Conservation (phyloP, 1,140 invertebrate genomes). For the Lethocerus indicus region DNA sequence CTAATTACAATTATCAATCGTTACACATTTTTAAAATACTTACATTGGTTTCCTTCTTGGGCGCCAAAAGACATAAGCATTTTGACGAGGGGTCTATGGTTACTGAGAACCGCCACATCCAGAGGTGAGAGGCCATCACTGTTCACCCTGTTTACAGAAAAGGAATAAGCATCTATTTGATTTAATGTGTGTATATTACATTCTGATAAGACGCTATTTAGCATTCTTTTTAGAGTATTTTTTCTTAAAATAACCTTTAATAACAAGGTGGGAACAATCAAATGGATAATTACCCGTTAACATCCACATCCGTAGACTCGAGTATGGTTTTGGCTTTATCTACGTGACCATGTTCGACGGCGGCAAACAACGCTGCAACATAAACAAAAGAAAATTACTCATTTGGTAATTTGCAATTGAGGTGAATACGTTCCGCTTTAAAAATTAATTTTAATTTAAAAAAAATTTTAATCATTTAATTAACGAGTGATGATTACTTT, state of each 20-base stretch:
- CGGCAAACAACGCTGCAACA: slow-evolving; percentile 68
- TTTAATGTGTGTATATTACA: neutral
- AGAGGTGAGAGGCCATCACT: slow-evolving; percentile 72
- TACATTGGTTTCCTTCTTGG: slow-evolving; percentile 73
- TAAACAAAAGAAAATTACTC: slow-evolving; percentile 20
- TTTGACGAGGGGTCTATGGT: slow-evolving; percentile 69
- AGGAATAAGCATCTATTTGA: neutral
- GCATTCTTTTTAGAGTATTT: neutral
- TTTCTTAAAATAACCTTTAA: neutral
- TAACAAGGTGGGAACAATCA: neutral
- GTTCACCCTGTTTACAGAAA: slow-evolving; percentile 51
- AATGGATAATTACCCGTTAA: slow-evolving; percentile 59
- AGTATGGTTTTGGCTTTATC: slow-evolving; percentile 78
- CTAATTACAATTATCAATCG: neutral
- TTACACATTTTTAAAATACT: slow-evolving; percentile 28
- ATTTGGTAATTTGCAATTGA: no score
- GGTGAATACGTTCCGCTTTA: no score
- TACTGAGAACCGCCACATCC: slow-evolving; percentile 78
- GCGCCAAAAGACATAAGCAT: slow-evolving; percentile 78
- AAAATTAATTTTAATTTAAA: no score
- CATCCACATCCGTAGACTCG: slow-evolving; percentile 75
- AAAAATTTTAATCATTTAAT: no score
- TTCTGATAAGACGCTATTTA: no score
- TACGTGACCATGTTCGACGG: slow-evolving; percentile 82
- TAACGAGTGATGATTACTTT: no score